Conservation (phyloP, 64 coral and sea anemone genomes). For the Stichodactyla mertensii region DNA sequence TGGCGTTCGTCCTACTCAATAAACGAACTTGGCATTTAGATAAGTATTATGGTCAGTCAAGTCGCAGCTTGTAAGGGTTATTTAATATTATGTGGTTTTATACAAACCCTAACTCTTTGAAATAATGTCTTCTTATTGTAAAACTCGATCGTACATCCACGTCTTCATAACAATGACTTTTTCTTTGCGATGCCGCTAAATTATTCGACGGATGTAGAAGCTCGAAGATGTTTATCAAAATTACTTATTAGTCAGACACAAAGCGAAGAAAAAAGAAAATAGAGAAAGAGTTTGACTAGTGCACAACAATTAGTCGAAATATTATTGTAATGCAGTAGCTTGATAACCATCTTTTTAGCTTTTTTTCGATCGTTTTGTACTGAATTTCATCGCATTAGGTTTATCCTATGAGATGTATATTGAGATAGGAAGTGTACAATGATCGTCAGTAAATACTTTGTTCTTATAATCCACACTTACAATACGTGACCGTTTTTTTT, state of each 20-base stretch:
- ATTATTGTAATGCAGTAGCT: not conserved
- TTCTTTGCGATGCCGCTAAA: too few relatives aligned
- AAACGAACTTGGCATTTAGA: not conserved
- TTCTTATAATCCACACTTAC: too few relatives aligned
- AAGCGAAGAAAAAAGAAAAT: too few relatives aligned
- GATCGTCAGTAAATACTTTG: too few relatives aligned
- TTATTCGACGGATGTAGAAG: too few relatives aligned
- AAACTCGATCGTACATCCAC: not conserved
- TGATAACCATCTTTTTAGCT: not conserved
- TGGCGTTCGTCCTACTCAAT: not conserved
- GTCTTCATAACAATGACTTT: too few relatives aligned
- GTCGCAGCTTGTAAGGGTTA: not conserved
- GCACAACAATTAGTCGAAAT: not conserved
- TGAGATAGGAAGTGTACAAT: not conserved
- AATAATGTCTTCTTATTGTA: too few relatives aligned
- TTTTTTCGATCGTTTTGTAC: not conserved
- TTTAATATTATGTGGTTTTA: not conserved
- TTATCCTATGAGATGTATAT: not conserved
- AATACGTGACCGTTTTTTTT: too few relatives aligned
- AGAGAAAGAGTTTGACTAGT: not conserved
- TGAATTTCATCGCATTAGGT: not conserved
- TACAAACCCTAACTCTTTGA: too few relatives aligned
- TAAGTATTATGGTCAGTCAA: not conserved
- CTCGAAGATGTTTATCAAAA: too few relatives aligned
- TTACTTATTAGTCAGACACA: too few relatives aligned